Conservation (phyloP, 2,113 vertebrate species). For the Otis tarda region DNA sequence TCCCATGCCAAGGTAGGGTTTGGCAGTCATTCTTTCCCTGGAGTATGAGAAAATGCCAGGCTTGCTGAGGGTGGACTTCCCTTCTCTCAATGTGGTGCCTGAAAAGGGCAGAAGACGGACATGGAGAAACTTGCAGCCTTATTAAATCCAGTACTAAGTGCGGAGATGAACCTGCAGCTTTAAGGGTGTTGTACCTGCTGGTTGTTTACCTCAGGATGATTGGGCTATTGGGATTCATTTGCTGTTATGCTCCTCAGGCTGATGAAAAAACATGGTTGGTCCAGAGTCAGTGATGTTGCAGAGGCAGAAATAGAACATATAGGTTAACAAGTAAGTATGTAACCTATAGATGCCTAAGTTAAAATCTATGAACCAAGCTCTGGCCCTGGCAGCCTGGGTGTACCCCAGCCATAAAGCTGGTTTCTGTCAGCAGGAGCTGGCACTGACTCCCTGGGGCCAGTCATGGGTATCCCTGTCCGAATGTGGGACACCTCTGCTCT, state of each 20-base stretch:
- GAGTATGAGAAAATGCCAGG: neutral
- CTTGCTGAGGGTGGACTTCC: neutral
- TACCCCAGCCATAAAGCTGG: neutral
- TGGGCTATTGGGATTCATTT: neutral
- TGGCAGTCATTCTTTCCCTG: neutral
- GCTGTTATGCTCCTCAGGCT: neutral
- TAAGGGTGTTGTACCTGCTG: neutral
- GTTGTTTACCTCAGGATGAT: neutral
- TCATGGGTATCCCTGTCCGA: rapidly evolving
- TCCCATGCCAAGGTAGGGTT: neutral
- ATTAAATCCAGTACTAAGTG: neutral
- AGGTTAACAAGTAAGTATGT: rapidly evolving
- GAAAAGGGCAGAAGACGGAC: neutral
- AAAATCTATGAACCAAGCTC: neutral
- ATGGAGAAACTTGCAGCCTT: neutral
- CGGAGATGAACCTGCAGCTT: neutral
- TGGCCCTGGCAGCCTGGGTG: neutral
- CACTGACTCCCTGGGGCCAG: neutral
- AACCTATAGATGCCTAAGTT: neutral
- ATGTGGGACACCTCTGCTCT: neutral
- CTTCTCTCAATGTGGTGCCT: neutral
- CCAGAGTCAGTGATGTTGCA: neutral
- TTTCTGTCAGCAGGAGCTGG: neutral
- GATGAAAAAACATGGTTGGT: neutral
- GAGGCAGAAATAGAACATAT: neutral